Percentiles rank a stretch among this genome's conserved stretches.
phyloP scores from a whole-genome alignment of 2,797 vertebrate species.

The Moxostoma hubbsi region DNA sequence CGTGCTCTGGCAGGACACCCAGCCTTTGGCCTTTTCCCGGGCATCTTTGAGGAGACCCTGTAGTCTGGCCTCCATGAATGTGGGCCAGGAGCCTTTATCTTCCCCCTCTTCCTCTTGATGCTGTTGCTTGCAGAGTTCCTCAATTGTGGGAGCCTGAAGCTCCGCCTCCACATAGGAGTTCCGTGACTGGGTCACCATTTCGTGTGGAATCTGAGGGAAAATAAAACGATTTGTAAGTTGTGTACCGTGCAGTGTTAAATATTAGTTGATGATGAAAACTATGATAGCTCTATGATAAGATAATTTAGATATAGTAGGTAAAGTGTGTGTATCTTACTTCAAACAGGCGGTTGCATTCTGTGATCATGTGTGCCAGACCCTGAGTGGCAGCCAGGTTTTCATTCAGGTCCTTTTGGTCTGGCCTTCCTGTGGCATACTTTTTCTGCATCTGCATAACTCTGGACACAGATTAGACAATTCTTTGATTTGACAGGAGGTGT shows the following conservation, averaged over 20 bases:
- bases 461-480: conserved; percentile 38
- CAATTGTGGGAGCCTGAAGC: conserved; percentile 86
- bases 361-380: conserved; percentile 97
- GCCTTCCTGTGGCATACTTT: conserved; percentile 94
- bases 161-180: conserved; percentile 92
- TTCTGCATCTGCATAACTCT: conserved; percentile 98
- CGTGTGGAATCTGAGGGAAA: conserved; percentile 86
- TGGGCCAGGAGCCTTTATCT: conserved; percentile 83
- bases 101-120: conserved; percentile 89
- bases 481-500: not conserved
- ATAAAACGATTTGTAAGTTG: not conserved
- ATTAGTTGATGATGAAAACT: conserved; percentile 12
- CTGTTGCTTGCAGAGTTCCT: conserved; percentile 86
- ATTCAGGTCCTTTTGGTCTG: conserved; percentile 97
- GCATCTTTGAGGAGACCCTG: conserved; percentile 91
- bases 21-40: conserved; percentile 93
- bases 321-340: conserved; percentile 79
- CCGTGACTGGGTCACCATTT: conserved; percentile 92
- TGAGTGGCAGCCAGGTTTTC: conserved; percentile 97
- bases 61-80: conserved; percentile 84
- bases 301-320: not conserved
- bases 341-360: conserved; percentile 93
- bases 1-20: conserved; percentile 86
- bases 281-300: conserved; percentile 1
- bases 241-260: too few relatives aligned